Conservation (phyloP, 1,140 invertebrate genomes). For the Zaprionus tsacasi region DNA sequence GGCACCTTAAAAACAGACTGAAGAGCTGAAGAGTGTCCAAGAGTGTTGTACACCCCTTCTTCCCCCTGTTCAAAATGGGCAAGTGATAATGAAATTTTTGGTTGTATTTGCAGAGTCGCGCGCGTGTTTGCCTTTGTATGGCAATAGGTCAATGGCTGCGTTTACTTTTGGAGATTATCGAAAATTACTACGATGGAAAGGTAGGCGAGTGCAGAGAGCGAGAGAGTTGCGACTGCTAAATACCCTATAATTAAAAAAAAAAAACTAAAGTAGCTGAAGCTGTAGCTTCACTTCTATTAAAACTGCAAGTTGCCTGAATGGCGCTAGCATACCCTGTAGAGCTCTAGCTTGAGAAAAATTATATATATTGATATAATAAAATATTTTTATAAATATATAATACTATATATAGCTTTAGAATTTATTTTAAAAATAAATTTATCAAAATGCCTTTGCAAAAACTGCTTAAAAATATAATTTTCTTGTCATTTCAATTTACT, state of each 20-base stretch:
- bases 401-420: too few relatives aligned
- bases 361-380: too few relatives aligned
- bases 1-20: background rate
- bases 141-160: slow-evolving; percentile 79
- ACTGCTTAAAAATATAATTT: background rate
- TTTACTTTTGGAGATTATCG: slow-evolving; percentile 49
- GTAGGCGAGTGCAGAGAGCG: slow-evolving; percentile 12
- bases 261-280: too few relatives aligned
- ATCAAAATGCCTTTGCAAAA: background rate
- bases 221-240: background rate
- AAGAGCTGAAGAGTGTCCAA: background rate
- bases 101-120: slow-evolving; percentile 66
- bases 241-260: background rate
- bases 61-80: slow-evolving; percentile 14
- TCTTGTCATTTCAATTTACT: background rate
- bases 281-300: too few relatives aligned
- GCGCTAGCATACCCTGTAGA: too few relatives aligned
- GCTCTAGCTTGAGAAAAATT: too few relatives aligned
- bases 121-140: slow-evolving; percentile 67
- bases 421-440: too few relatives aligned
- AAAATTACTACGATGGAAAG: slow-evolving; percentile 27
- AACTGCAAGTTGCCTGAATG: too few relatives aligned
- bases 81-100: slow-evolving; percentile 69
- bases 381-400: too few relatives aligned
- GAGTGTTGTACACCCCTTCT: background rate